Base-by-base conservation (phyloP, 2,888 invertebrate species). In the Resseliella maxima region DNA sequence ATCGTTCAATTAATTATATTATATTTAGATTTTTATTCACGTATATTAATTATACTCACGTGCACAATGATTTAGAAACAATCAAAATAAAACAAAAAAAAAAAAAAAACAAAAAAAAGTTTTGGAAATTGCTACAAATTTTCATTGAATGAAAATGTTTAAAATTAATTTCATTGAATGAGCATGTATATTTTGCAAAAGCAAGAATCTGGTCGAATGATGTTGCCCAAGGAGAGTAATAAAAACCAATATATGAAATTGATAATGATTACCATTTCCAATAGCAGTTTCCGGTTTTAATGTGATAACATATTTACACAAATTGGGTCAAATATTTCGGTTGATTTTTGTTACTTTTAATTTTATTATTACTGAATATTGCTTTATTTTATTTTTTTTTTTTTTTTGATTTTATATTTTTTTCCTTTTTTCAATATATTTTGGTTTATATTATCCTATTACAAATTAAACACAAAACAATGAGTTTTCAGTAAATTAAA, bases 381-480 rank as follows among this genome's bases (percentile, higher is more conserved):
- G 72, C 72, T 35, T 31, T 15, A 72, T 31, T 72, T 41, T 5
- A 12, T 41, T 41, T 41, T 41, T 41, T 5, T 59, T 72, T 72
- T 27, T 31, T 0, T 72, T 72, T 50, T 72, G 72, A 72, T 72
- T 72, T 50, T 50, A 31, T 72, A 72, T 10, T 31, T 31, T 35
- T 35, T 21, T 1, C n/a, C n/a, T n/a, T n/a, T n/a, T n/a, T n/a
- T n/a, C n/a, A n/a, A n/a, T n/a, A n/a, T n/a, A n/a, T n/a, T n/a
- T n/a, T n/a, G n/a, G n/a, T n/a, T n/a, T n/a, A n/a, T n/a, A n/a
- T n/a, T n/a, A n/a, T n/a, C n/a, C n/a, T n/a, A n/a, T n/a, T 31
- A 72, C 35, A 31, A 31, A 31, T 72, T 72, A 72, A 72, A 35
- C 72, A 72, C 31, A 18, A 50, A 72, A 72, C 72, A 72, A 72